Conservation (phyloP, 2,888 invertebrate genomes). For the Drosophila paramelanica region DNA sequence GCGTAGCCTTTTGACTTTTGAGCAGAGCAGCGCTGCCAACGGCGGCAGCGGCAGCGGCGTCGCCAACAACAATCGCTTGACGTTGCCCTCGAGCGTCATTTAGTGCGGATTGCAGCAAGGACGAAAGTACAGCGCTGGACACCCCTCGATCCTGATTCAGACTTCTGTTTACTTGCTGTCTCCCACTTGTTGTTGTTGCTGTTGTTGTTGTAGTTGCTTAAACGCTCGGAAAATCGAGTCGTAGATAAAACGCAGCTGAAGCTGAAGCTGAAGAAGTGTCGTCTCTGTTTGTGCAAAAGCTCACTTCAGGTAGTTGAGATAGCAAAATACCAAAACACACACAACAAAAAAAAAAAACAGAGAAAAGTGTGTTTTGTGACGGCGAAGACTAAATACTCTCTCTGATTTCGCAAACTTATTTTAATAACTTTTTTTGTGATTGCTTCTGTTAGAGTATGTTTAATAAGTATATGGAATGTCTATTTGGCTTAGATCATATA, state of each 20-base stretch:
- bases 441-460: too few relatives aligned
- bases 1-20: slow-evolving; percentile 76
- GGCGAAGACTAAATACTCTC: background rate
- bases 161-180: slow-evolving; percentile 65
- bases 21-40: slow-evolving; percentile 33
- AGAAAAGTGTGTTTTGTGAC: background rate
- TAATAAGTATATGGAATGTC: too few relatives aligned
- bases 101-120: slow-evolving; percentile 43
- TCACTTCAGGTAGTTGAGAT: slow-evolving; percentile 46
- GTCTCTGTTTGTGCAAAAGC: slow-evolving; percentile 54
- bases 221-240: slow-evolving; percentile 75
- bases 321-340: slow-evolving; percentile 17
- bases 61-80: slow-evolving; percentile 57
- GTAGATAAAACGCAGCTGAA: slow-evolving; percentile 71
- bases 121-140: slow-evolving; percentile 1
- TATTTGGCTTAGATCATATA: too few relatives aligned
- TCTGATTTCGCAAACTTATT: too few relatives aligned
- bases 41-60: slow-evolving; percentile 4
- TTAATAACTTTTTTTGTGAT: too few relatives aligned
- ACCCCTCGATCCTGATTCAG: slow-evolving; percentile 6
- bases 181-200: slow-evolving; percentile 24
- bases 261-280: slow-evolving; percentile 62
- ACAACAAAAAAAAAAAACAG: background rate
- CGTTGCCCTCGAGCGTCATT: slow-evolving; percentile 76
- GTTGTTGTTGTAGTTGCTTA: slow-evolving; percentile 62